These are phyloP conservation scores for Lethenteron camtschaticum DNA, from an alignment of 2,113 vertebrate genomes.

Conservation along the genomic window DNA sequence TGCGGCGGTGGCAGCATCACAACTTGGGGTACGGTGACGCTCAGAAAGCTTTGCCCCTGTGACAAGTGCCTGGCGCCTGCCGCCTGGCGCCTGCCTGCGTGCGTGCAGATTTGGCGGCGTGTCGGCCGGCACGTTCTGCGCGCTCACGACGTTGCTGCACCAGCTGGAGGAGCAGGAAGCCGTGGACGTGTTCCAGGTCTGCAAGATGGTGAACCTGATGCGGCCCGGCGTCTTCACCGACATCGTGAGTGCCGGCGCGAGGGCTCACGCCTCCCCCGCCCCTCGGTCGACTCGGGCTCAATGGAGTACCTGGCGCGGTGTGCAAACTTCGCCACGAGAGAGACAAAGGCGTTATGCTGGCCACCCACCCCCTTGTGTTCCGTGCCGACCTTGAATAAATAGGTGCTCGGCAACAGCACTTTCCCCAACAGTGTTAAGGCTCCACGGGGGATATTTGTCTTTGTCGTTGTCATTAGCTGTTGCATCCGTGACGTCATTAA, in stretches of 20 bases:
- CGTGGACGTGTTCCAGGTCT: slow-evolving; percentile 95
- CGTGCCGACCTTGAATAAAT: background rate
- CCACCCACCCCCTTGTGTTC: background rate
- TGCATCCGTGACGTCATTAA: no score
- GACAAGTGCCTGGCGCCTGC: slow-evolving; percentile 10
- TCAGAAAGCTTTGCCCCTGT: slow-evolving; percentile 16
- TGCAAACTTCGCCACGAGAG: background rate
- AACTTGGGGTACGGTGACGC: slow-evolving; percentile 5
- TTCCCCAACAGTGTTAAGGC: background rate
- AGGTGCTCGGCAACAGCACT: background rate
- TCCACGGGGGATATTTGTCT: no score
- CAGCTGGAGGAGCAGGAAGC: slow-evolving; percentile 82
- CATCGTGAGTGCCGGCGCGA: slow-evolving; percentile 46
- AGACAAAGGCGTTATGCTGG: background rate
- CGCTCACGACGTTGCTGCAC: slow-evolving; percentile 77
- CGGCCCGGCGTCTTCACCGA: slow-evolving; percentile 97
- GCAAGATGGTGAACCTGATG: slow-evolving; percentile 99
- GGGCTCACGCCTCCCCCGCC: slow-evolving; percentile 8
- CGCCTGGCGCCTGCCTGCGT: slow-evolving; percentile 6
- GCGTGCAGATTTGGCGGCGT: slow-evolving; percentile 63
- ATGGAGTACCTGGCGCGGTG: background rate
- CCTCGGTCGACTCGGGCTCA: background rate
- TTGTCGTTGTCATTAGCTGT: no score
- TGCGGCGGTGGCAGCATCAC: background rate
- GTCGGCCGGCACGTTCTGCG: slow-evolving; percentile 76